Conservation (phyloP, 2,888 invertebrate genomes). For the Watsonalla cultraria region DNA sequence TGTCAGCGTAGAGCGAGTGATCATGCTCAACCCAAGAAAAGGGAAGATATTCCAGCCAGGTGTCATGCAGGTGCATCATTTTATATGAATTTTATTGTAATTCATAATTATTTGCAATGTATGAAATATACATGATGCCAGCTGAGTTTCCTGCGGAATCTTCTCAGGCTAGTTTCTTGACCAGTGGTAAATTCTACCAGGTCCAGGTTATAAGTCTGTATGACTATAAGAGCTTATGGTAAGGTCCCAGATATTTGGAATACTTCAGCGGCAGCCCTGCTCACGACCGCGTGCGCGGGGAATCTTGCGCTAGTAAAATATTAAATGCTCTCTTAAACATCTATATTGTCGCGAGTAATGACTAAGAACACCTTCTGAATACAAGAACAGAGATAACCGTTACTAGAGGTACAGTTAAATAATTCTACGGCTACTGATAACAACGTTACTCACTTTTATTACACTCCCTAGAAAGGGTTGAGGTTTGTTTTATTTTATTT, state of each 20-base stretch:
- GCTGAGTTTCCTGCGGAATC: too few species aligned
- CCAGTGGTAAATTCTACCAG: too few species aligned
- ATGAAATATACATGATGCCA: too few species aligned
- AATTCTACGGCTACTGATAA: constrained; percentile 18
- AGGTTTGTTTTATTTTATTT: neutral
- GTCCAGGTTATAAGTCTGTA: too few species aligned
- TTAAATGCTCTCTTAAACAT: constrained; percentile 68
- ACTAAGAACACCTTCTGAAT: constrained; percentile 74
- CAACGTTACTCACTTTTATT: neutral
- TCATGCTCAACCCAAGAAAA: too few species aligned
- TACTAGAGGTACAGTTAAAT: constrained; percentile 10
- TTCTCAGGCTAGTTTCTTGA: too few species aligned
- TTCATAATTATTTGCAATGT: too few species aligned
- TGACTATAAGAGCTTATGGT: too few species aligned
- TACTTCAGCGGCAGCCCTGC: constrained; percentile 33
- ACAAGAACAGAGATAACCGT: constrained; percentile 46
- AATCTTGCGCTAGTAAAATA: constrained; percentile 72
- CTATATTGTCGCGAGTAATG: constrained; percentile 67
- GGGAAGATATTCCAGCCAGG: too few species aligned
- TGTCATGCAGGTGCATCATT: too few species aligned
- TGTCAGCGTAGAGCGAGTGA: too few species aligned
- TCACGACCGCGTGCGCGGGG: constrained; percentile 35
- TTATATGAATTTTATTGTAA: too few species aligned
- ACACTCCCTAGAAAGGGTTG: constrained; percentile 7
- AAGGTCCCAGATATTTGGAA: neutral